phyloP scores from a whole-genome alignment of 92 coral and sea anemone species.

The Montipora capitata region DNA sequence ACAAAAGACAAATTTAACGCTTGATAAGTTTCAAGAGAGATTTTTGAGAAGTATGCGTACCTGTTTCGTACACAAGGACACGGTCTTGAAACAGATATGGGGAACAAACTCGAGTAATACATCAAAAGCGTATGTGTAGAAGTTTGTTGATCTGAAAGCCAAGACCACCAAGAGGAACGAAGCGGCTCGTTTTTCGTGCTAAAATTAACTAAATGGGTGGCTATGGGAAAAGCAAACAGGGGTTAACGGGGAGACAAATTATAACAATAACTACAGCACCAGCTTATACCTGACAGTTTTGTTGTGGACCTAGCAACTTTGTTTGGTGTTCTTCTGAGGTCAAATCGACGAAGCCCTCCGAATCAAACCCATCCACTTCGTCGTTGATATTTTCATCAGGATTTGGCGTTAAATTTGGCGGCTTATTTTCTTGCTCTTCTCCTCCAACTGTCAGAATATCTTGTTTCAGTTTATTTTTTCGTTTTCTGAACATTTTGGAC shows the following conservation, averaged over 20 bases:
- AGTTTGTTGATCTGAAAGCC: no score
- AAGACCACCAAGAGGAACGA: neutral
- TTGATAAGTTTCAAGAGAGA: neutral
- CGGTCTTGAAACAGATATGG: no score
- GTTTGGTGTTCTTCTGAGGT: conserved; percentile 73
- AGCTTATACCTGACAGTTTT: conserved; percentile 77
- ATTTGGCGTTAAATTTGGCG: neutral
- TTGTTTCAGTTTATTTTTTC: conserved; percentile 79
- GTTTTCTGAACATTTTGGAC: conserved; percentile 77
- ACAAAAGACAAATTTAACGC: neutral
- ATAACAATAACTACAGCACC: neutral
- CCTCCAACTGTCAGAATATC: conserved; percentile 19
- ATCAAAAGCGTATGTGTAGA: no score
- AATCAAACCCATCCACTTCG: conserved; percentile 80
- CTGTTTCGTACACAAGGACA: neutral
- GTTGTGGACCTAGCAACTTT: conserved; percentile 84
- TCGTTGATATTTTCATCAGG: conserved; percentile 12
- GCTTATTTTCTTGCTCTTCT: conserved; percentile 12
- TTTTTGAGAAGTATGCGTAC: no score
- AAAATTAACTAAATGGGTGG: neutral
- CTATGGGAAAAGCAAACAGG: no score
- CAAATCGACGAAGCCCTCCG: conserved; percentile 87
- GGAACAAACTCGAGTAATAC: no score
- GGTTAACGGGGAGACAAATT: no score
- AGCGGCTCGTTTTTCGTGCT: neutral